Percentiles rank a stretch among this genome's conserved stretches.
These are phyloP conservation scores for Apteryx owenii DNA, from an alignment of 2,113 vertebrate genomes.

Conservation along the genomic window DNA sequence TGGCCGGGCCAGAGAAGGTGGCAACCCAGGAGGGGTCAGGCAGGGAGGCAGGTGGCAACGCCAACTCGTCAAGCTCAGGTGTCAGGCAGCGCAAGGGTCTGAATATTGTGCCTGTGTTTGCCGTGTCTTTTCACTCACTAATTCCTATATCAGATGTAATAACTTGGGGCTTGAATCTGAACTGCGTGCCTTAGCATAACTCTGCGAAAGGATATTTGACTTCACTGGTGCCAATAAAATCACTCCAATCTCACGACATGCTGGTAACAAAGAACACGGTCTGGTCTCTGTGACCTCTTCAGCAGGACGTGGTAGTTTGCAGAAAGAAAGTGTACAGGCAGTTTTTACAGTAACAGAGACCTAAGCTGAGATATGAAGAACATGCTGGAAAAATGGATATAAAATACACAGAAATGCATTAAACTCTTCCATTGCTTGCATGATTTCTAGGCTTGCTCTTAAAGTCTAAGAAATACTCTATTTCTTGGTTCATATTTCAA, in stretches of 20 bases:
- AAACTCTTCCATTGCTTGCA: not conserved
- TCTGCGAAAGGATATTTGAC: not conserved
- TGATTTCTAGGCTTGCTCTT: not conserved
- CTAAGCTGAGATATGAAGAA: not conserved
- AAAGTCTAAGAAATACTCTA: not conserved
- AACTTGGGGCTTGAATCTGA: not conserved
- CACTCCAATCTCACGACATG: too few relatives aligned
- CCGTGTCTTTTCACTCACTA: not conserved
- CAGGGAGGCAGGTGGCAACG: not conserved
- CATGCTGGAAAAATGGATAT: not conserved
- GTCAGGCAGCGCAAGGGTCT: rapidly evolving
- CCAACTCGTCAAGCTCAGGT: too few relatives aligned
- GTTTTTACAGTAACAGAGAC: not conserved
- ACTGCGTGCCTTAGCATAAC: not conserved
- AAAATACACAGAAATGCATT: not conserved
- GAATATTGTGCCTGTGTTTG: not conserved
- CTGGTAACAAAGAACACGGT: not conserved
- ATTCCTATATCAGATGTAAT: not conserved
- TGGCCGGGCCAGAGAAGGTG: not conserved
- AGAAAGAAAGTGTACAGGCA: not conserved
- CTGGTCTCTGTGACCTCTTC: not conserved
- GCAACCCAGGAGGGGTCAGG: not conserved
- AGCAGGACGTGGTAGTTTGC: not conserved
- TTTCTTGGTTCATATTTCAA: not conserved
- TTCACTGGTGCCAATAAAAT: not conserved